Evolutionary conservation across 2,797 vertebrate genomes (phyloP).

Genomic region (Semaprochilodus insignis): DNA sequence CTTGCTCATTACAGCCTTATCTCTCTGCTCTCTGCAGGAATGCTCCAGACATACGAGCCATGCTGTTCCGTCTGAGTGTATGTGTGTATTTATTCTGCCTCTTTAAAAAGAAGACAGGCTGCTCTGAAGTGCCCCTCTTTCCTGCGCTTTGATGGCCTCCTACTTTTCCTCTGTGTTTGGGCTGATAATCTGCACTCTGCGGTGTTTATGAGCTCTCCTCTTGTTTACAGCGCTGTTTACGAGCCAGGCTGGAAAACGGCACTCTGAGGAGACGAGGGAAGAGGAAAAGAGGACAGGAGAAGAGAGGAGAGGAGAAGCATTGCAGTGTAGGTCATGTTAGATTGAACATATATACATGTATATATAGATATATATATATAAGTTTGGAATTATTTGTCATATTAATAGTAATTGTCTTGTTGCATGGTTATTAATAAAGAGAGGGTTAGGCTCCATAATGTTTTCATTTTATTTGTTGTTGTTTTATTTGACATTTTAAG

Average conservation of each 20-base stretch:
- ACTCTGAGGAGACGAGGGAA: constrained; percentile 8
- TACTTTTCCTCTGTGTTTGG: constrained; percentile 52
- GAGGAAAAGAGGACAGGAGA: constrained; percentile 28
- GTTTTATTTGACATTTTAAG: too few species aligned
- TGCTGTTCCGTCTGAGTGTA: constrained; percentile 45
- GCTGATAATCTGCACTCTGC: constrained; percentile 54
- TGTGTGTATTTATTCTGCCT: constrained; percentile 41
- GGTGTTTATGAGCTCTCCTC: constrained; percentile 57
- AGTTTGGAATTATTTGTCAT: too few species aligned
- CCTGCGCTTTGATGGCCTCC: constrained; percentile 51
- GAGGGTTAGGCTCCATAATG: too few species aligned
- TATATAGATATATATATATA: neutral
- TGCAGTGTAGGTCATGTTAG: neutral
- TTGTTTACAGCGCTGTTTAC: constrained; percentile 60
- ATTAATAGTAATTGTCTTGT: too few species aligned
- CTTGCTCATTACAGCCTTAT: constrained; percentile 54
- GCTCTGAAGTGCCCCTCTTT: constrained; percentile 49
- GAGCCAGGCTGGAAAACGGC: constrained; percentile 42
- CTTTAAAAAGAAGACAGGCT: constrained; percentile 47
- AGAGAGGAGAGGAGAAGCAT: constrained; percentile 31
- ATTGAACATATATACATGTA: neutral
- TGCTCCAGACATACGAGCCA: constrained; percentile 52
- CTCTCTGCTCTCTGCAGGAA: constrained; percentile 52
- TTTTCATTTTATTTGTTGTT: too few species aligned
- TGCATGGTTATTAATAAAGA: too few species aligned